Conservation (phyloP, 2,113 vertebrate genomes). For the Apus apus region DNA sequence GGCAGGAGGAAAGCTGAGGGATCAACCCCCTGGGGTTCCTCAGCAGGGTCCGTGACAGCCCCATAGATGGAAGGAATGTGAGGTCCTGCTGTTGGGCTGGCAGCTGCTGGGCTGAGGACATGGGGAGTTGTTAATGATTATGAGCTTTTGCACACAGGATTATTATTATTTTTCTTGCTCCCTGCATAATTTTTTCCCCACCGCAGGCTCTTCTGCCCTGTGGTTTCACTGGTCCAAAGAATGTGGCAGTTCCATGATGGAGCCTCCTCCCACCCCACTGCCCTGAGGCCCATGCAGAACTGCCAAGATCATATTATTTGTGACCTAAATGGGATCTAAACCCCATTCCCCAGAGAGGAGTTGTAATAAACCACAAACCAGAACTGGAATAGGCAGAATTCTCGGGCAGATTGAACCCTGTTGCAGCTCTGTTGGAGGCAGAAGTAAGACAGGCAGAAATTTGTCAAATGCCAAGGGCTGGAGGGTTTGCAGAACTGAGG, state of each 20-base stretch:
- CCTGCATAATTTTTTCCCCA: not conserved
- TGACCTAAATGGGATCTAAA: not conserved
- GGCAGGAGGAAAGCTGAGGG: not conserved
- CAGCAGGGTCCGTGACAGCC: fast-evolving
- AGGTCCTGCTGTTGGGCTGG: not conserved
- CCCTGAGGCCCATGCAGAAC: not conserved
- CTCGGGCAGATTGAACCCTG: fast-evolving
- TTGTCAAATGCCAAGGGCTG: fast-evolving
- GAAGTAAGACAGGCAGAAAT: not conserved
- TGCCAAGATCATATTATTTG: not conserved
- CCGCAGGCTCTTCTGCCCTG: not conserved
- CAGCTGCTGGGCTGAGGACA: not conserved
- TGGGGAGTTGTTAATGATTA: not conserved
- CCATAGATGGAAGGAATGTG: fast-evolving
- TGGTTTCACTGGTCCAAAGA: not conserved
- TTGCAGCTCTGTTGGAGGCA: not conserved
- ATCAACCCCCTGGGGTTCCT: not conserved
- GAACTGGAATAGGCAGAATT: not conserved
- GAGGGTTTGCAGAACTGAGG: not conserved
- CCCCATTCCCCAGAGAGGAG: not conserved
- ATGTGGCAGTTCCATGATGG: not conserved
- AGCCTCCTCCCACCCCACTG: not conserved
- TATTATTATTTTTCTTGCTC: not conserved
- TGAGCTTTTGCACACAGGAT: not conserved
- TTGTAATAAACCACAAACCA: not conserved